Conservation (phyloP, 2,888 invertebrate species). For the Tethea ocularis region DNA sequence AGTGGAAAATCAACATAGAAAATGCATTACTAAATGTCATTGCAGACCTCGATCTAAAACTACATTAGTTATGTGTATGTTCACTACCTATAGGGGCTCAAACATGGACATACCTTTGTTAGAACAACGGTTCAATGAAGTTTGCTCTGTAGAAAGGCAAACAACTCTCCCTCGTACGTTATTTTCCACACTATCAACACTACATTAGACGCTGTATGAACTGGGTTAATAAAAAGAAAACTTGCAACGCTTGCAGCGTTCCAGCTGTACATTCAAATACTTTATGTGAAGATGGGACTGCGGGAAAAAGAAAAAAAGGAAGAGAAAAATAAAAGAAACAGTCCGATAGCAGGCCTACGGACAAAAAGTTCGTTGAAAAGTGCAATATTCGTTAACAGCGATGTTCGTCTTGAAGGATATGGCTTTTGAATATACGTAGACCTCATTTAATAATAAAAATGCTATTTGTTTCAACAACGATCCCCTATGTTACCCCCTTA, state of each 20-base stretch:
- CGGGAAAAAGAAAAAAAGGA: constrained; percentile 25
- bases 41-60: background rate
- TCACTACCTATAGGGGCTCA: background rate
- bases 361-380: constrained; percentile 37
- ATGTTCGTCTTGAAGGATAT: constrained; percentile 20
- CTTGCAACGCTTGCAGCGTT: constrained; percentile 28
- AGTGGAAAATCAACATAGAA: background rate
- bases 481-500: no score
- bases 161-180: constrained; percentile 28
- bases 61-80: background rate
- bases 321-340: constrained; percentile 29
- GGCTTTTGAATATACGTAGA: constrained; percentile 23
- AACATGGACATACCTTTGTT: constrained; percentile 5
- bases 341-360: constrained; percentile 32
- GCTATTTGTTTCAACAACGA: no score
- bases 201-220: constrained; percentile 16
- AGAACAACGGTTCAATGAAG: constrained; percentile 7
- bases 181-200: constrained; percentile 16
- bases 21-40: background rate
- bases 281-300: constrained; percentile 38
- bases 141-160: constrained; percentile 18
- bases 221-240: constrained; percentile 40
- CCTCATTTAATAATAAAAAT: background rate
- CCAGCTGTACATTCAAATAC: constrained; percentile 41
- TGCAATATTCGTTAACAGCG: constrained; percentile 47